Conservation (phyloP, 2,113 vertebrate species). For the Scatophagus argus region DNA sequence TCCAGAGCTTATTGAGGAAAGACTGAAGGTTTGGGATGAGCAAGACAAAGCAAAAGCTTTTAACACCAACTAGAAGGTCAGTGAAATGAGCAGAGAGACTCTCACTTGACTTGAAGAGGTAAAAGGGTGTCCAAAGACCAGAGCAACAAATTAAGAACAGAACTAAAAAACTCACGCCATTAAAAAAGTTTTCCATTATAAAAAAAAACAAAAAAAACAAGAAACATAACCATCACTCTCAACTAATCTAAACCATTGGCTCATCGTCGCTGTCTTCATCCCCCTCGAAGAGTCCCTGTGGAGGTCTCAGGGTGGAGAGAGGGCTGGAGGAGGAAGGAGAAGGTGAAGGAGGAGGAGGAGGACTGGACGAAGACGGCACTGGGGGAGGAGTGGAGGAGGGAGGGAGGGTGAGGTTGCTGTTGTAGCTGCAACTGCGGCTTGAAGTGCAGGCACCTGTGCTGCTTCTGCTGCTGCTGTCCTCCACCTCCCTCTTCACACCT, state of each 20-base stretch:
- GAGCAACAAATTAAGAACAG: conserved; percentile 42
- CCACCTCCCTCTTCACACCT: conserved; percentile 46
- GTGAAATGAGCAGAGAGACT: conserved; percentile 10
- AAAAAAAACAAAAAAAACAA: too few species aligned
- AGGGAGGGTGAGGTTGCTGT: conserved; percentile 58
- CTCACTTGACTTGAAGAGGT: conserved; percentile 28
- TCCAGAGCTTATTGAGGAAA: background rate
- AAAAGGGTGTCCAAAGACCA: conserved; percentile 22
- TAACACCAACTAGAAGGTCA: background rate
- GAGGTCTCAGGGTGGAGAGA: conserved; percentile 57
- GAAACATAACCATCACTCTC: conserved; percentile 34
- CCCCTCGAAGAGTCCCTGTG: conserved; percentile 45
- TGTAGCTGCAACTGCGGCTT: conserved; percentile 36
- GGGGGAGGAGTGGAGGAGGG: conserved; percentile 59
- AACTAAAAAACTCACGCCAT: conserved; percentile 38
- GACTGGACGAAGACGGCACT: conserved; percentile 35
- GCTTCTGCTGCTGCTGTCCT: conserved; percentile 23
- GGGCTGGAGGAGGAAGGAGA: conserved; percentile 44
- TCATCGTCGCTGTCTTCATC: conserved; percentile 78
- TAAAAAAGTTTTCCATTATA: conserved; percentile 60
- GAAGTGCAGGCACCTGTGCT: conserved; percentile 1
- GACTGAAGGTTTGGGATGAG: background rate
- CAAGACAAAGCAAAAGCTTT: background rate
- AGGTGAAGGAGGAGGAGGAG: conserved; percentile 37
- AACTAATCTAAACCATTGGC: conserved; percentile 71